These are phyloP conservation scores for Acanthaster planci DNA, from an alignment of 35 echinoderm and acorn worm species.

Conservation along the genomic window DNA sequence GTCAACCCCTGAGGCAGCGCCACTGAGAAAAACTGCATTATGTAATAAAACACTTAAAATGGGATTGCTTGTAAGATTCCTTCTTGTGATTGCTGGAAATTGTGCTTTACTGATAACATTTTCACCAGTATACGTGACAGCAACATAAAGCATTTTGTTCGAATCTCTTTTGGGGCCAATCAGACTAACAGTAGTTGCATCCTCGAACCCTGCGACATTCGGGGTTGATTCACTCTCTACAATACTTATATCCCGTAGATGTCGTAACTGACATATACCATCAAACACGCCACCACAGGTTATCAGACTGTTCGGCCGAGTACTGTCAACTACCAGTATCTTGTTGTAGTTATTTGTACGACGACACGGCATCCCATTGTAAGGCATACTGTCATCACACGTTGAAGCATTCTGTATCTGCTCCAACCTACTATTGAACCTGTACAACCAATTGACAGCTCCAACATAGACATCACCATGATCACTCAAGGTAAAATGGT, in stretches of 20 bases:
- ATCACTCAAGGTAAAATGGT: background rate
- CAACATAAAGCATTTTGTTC: background rate
- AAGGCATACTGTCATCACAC: background rate
- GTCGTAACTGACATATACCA: background rate
- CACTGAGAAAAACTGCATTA: background rate
- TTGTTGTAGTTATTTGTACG: background rate
- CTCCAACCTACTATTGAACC: background rate
- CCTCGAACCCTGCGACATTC: background rate
- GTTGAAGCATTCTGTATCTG: conserved; percentile 1
- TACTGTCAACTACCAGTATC: background rate
- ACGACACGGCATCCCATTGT: too few species aligned
- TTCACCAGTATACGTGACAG: background rate
- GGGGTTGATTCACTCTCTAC: background rate
- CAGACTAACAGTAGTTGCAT: background rate
- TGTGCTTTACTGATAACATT: background rate
- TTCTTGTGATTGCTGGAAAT: background rate
- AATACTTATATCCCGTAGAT: background rate
- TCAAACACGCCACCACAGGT: background rate
- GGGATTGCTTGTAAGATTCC: background rate
- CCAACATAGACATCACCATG: conserved; percentile 21
- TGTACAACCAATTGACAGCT: conserved; percentile 22
- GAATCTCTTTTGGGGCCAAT: background rate
- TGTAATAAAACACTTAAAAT: too few species aligned
- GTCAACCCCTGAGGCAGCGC: too few species aligned
- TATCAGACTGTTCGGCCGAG: background rate